phyloP scores from a whole-genome alignment of 2,113 vertebrate genomes.

The Melanerpes aurifrons region DNA sequence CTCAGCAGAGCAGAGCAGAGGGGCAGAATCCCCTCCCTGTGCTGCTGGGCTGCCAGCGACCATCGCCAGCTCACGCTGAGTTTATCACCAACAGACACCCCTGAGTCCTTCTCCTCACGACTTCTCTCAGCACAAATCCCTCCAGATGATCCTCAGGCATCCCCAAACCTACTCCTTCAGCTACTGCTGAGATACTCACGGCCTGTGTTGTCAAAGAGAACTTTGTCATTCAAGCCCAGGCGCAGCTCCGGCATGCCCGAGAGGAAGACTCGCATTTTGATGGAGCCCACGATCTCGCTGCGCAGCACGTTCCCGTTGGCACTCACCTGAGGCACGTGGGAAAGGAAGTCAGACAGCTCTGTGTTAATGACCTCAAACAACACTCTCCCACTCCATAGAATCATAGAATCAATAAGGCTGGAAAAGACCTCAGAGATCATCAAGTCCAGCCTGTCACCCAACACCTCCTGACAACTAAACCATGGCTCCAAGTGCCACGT shows the following conservation, averaged over 20 bases:
- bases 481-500: too few species aligned
- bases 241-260: conserved; percentile 97
- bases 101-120: too few species aligned
- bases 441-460: too few species aligned
- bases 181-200: conserved; percentile 82
- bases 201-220: conserved; percentile 98
- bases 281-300: conserved; percentile 97
- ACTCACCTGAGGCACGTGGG: conserved; percentile 81
- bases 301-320: conserved; percentile 95
- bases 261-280: conserved; percentile 98
- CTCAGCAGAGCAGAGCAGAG: too few species aligned
- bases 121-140: background rate
- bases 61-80: too few species aligned
- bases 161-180: background rate
- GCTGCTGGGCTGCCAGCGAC: too few species aligned
- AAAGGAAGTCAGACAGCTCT: background rate
- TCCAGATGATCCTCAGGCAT: background rate
- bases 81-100: too few species aligned
- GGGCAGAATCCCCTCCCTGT: too few species aligned
- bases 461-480: too few species aligned
- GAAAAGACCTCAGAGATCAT: too few species aligned
- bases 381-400: background rate
- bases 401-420: too few species aligned
- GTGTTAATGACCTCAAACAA: rapidly evolving
- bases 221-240: conserved; percentile 96